Conservation (phyloP, 2,797 vertebrate species). For the Rhabdophis nuchalis region DNA sequence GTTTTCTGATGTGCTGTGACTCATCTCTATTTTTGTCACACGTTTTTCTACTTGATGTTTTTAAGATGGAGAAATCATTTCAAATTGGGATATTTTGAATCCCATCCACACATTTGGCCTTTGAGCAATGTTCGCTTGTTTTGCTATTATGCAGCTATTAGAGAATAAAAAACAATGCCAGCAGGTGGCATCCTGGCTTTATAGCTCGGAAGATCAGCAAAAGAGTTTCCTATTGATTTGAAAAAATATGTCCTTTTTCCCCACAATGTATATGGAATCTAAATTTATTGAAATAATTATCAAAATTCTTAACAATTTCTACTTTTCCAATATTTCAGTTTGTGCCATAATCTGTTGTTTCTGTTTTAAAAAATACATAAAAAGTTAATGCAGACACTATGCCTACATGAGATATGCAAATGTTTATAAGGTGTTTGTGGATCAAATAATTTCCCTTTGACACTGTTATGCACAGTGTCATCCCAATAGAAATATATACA, state of each 20-base stretch:
- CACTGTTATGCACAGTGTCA: neutral
- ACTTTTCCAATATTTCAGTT: neutral
- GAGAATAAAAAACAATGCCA: neutral
- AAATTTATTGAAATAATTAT: neutral
- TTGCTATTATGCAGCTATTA: neutral
- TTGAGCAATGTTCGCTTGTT: neutral
- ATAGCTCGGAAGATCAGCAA: neutral
- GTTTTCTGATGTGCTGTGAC: neutral
- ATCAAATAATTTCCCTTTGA: neutral
- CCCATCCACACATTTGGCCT: neutral
- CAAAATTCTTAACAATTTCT: neutral
- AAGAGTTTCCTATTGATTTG: neutral
- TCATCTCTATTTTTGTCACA: neutral
- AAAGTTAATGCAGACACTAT: neutral
- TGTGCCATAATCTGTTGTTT: neutral
- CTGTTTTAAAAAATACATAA: neutral
- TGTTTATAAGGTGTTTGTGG: neutral
- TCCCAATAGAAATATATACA: neutral
- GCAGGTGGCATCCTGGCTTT: neutral
- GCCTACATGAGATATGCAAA: neutral
- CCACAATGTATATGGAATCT: neutral
- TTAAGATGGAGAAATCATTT: neutral
- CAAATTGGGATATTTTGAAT: neutral
- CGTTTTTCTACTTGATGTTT: neutral
- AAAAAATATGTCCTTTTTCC: neutral